Base-by-base conservation (phyloP, 2,888 invertebrate species). In the Acleris cristana region DNA sequence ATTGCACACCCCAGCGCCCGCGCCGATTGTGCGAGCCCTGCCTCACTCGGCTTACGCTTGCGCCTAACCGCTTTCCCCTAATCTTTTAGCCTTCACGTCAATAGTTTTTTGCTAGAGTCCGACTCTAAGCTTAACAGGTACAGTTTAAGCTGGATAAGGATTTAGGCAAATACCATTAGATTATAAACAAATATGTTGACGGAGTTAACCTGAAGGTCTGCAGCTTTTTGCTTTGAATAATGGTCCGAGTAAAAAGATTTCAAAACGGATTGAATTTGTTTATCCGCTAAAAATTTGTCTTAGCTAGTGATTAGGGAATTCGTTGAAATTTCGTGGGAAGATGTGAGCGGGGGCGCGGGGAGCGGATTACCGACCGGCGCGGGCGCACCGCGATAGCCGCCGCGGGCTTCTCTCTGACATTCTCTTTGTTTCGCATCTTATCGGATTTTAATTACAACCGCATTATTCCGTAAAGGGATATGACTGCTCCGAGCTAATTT, bases 371-470 rank as follows among this genome's bases (percentile, higher is more conserved):
- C 63, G 14, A 14, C 14, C 40, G 40, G 40, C 40, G 40, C 63
- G 54, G 56, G 56, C 34, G 54, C 56, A 10, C 52, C 10, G 14
- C 58, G 64, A 64, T 58, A 64, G 64, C 67, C 57, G 52, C 56
- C 73, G 72, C 66, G 64, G 72, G 80, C 80, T 82, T 80, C 80
- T 79, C 76, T 77, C 79, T 78, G 80, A 83, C 84, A 85, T 81
- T 80, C 84, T 76, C 89, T 89, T 92, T 91, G 90, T 92, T 89
- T 90, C 84, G 86, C 85, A 87, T 90, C 89, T 92, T 91, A 92
- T 91, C 92, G 84, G 90, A 91, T 91, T 92, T 91, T 91, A 92
- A 92, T 91, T 91, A 91, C 89, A 84, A 81, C 82, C 85, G 88
- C 79, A 88, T 91, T 91, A 89, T 88, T 81, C 90, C 89, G 90